These are phyloP conservation scores for Macropus fuliginosus DNA, from an alignment of 2,797 vertebrate species.

Conservation along the genomic window DNA sequence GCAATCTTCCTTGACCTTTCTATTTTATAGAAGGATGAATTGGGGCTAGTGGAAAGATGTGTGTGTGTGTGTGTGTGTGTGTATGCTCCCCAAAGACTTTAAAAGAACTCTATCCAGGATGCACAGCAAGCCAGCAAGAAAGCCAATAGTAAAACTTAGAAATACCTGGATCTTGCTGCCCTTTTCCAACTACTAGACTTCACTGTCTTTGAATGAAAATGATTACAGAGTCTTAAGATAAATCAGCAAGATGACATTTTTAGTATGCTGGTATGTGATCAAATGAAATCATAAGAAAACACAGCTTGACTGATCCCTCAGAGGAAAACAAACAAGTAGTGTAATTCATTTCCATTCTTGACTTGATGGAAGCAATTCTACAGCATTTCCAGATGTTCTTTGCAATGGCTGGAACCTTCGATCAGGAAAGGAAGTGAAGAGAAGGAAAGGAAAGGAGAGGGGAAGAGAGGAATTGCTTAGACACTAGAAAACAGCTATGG, in stretches of 20 bases:
- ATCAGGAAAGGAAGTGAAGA: not conserved
- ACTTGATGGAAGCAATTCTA: slow-evolving; percentile 42
- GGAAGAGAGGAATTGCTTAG: not conserved
- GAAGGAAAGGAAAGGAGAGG: slow-evolving; percentile 14
- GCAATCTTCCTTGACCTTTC: slow-evolving; percentile 45
- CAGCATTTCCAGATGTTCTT: slow-evolving; percentile 16
- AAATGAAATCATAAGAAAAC: slow-evolving; percentile 45
- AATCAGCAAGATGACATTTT: slow-evolving; percentile 12
- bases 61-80: not conserved
- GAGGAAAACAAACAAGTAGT: slow-evolving; percentile 29
- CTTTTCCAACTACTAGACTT: not conserved
- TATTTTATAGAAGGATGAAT: slow-evolving; percentile 58
- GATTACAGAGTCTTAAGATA: not conserved
- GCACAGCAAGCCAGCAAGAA: slow-evolving; percentile 51
- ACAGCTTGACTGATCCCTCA: not conserved
- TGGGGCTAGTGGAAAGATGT: slow-evolving; percentile 19
- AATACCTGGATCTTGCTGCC: slow-evolving; percentile 36
- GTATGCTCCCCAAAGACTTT: not conserved
- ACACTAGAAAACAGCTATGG: slow-evolving; percentile 1
- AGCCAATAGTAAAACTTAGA: slow-evolving; percentile 30
- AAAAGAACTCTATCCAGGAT: slow-evolving; percentile 52
- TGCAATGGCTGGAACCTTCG: not conserved
- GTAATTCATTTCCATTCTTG: slow-evolving; percentile 26
- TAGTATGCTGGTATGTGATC: slow-evolving; percentile 46
- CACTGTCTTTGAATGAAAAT: slow-evolving; percentile 3